phyloP scores from a whole-genome alignment of 2,888 invertebrate species.

The Latheticus oryzae region DNA sequence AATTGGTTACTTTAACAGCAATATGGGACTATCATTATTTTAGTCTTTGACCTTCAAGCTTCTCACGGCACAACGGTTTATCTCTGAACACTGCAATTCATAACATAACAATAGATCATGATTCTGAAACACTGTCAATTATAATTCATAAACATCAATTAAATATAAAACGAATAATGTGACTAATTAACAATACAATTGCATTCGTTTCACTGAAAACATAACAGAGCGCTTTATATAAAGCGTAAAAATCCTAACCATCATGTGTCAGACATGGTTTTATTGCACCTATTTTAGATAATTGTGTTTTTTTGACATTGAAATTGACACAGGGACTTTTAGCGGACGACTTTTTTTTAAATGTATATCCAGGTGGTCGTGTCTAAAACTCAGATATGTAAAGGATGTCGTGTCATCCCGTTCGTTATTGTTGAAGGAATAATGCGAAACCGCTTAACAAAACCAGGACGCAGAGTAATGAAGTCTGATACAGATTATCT shows the following conservation, averaged over 20 bases:
- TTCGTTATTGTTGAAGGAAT: constrained; percentile 30
- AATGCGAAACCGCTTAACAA: constrained; percentile 38
- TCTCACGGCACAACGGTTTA: constrained; percentile 6
- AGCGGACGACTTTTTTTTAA: too few relatives aligned
- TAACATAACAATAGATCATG: constrained; percentile 23
- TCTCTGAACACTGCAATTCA: constrained; percentile 21
- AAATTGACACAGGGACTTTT: too few relatives aligned
- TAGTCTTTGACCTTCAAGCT: constrained; percentile 24
- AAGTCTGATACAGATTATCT: constrained; percentile 45
- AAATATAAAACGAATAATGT: constrained; percentile 8
- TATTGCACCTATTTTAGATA: too few relatives aligned
- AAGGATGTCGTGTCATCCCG: constrained; percentile 16
- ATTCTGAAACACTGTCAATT: constrained; percentile 1
- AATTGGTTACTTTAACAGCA: constrained; percentile 25
- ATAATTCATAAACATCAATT: constrained; percentile 8
- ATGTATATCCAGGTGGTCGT: constrained; percentile 2
- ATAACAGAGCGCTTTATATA: background rate
- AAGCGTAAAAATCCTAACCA: too few relatives aligned
- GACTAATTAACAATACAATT: constrained; percentile 12
- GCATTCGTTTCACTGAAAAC: constrained; percentile 4
- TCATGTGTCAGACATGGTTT: too few relatives aligned
- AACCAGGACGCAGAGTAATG: constrained; percentile 42
- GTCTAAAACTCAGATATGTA: constrained; percentile 8
- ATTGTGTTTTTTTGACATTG: too few relatives aligned
- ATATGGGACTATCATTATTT: constrained; percentile 24